Evolutionary conservation across 2,888 invertebrate genomes (phyloP).

Genomic region (Meiosimyza platycephala): DNA sequence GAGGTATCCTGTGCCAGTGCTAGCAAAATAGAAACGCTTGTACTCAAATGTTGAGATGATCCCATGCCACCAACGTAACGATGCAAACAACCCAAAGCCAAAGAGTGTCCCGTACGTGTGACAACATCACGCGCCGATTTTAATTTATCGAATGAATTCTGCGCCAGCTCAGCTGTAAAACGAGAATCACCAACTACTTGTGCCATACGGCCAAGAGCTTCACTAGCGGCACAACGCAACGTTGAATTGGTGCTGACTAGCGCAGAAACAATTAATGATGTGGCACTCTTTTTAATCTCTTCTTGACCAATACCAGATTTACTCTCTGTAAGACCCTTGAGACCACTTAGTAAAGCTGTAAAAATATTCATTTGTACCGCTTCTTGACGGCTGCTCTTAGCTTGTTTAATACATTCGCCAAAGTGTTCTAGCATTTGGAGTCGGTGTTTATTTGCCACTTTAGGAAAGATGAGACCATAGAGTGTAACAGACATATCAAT

Average conservation of each 20-base stretch:
- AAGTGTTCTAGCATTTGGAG: constrained; percentile 98
- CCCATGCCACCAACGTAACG: constrained; percentile 96
- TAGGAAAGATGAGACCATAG: constrained; percentile 94
- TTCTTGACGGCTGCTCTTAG: constrained; percentile 92
- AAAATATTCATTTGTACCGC: constrained; percentile 97
- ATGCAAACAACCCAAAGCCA: constrained; percentile 96
- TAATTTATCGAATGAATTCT: constrained; percentile 88
- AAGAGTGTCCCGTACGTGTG: constrained; percentile 85
- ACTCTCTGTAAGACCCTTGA: constrained; percentile 88
- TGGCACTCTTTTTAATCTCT: constrained; percentile 87
- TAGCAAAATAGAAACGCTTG: constrained; percentile 92
- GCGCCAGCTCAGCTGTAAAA: constrained; percentile 90
- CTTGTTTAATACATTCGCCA: constrained; percentile 91
- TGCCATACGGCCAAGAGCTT: constrained; percentile 92
- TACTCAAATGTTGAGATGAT: constrained; percentile 92
- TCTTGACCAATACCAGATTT: constrained; percentile 89
- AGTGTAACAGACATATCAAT: constrained; percentile 93
- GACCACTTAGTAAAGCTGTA: constrained; percentile 89
- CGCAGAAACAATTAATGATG: constrained; percentile 83
- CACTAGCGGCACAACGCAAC: constrained; percentile 93
- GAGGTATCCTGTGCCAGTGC: constrained; percentile 94
- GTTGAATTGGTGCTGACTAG: constrained; percentile 80
- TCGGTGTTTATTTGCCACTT: constrained; percentile 95
- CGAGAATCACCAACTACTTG: constrained; percentile 88
- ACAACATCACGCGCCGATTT: constrained; percentile 89